Evolutionary conservation across 2,888 invertebrate genomes (phyloP), one percentile per base, ranked within the genome.

Genomic region (Pegoplata infirma): DNA sequence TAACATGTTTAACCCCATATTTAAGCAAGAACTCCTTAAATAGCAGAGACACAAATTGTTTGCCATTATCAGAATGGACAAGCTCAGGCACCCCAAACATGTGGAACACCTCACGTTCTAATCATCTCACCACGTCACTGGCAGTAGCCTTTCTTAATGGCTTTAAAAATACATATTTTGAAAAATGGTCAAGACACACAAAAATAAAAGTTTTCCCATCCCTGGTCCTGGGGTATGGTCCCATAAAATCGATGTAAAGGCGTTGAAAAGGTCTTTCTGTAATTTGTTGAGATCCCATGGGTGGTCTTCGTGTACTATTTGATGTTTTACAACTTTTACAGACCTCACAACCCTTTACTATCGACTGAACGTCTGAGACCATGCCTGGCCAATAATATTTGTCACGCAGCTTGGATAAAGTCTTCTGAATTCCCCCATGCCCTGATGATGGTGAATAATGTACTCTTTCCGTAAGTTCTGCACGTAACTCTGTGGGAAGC

Each of bases 221-320:
- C 4, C 40, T 53, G 5, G 59, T 25, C 0, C 59, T n/a, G 1
- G 64, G 51, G 21, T 51, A 51, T 1, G 51, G 36, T 1, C 51
- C 44, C 5, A 53, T 66, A 7, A 55, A 5, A 23, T 66, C 66
- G 0, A 55, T 16, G 28, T 66, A 55, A 7, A 66, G 14, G 3
- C 66, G 55, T 25, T 66, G 66, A 0, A 66, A 66, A 0, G 55
- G 44, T n/a, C 55, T 23, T 46, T 66, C 66, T 0, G 53, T 25
- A 25, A 25, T 3, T 5, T 5, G 4, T 3, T 25, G 25, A 25
- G 25, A 25, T 0, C 51, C 51, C 51, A 25, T 51, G 2, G 12
- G 7, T 14, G 25, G 51, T 51, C 25, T n/a, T 0, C 2, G 0
- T 1, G n/a, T 14, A 1, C 3, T 6, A 25, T 51, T 51, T 6